Percentiles rank a stretch among this genome's conserved stretches.
Conservation (phyloP, 2,113 vertebrate genomes). For the Apodemus speciosus region DNA sequence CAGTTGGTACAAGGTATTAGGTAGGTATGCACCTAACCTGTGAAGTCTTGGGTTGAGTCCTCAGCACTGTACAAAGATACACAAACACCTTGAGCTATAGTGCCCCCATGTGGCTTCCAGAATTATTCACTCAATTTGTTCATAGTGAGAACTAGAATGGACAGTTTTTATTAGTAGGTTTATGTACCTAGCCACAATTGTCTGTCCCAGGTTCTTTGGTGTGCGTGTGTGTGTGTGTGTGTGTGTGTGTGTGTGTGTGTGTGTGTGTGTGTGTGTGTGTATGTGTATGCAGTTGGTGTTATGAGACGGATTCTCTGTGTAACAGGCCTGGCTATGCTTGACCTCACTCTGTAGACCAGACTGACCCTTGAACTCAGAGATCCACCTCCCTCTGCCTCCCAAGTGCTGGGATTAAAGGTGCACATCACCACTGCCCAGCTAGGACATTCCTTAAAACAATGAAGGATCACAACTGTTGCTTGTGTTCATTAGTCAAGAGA, state of each 20-base stretch:
- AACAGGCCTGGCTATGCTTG: not conserved
- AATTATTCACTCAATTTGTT: conserved; percentile 43
- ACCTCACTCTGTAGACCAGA: not conserved
- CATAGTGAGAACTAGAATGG: not conserved
- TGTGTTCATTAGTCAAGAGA: not conserved
- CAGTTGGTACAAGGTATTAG: not conserved
- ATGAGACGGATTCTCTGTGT: not conserved
- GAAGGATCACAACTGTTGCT: not conserved
- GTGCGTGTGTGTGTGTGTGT: no score
- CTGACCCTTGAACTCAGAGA: not conserved
- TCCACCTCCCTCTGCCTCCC: not conserved
- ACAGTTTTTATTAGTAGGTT: conserved; percentile 7
- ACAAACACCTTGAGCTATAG: not conserved
- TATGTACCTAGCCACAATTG: not conserved
- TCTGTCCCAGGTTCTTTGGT: conserved; percentile 2
- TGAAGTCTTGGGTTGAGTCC: not conserved
- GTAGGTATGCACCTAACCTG: not conserved
- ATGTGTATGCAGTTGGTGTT: no score
- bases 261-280: no score
- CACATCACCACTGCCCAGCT: not conserved
- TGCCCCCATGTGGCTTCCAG: conserved; percentile 58
- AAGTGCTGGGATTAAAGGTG: not conserved
- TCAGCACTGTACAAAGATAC: not conserved
- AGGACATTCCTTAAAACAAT: conserved; percentile 23
- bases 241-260: no score